These are phyloP conservation scores for Galbula dea DNA, from an alignment of 2,113 vertebrate genomes.

Conservation along the genomic window DNA sequence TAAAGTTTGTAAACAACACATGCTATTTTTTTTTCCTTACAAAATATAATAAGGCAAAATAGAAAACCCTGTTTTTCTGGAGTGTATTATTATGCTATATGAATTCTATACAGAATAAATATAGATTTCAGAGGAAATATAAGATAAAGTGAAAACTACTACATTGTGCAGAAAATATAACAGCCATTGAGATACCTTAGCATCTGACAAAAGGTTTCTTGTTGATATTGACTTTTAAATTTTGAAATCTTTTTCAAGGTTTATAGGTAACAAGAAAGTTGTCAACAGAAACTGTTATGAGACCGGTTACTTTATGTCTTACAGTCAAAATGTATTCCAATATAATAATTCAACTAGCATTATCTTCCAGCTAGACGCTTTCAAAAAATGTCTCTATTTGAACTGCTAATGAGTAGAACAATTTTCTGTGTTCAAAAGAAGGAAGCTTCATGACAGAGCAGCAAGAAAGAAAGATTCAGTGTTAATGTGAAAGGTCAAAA, in stretches of 20 bases:
- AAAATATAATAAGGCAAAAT: neutral
- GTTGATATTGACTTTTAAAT: constrained; percentile 11
- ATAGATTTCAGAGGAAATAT: neutral
- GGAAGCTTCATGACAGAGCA: neutral
- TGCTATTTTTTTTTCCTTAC: neutral
- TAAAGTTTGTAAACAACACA: neutral
- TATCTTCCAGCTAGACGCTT: neutral
- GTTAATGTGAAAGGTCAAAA: constrained; percentile 26
- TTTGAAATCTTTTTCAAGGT: neutral
- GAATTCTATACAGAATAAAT: constrained; percentile 11
- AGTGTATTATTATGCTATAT: neutral
- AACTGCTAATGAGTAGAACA: neutral
- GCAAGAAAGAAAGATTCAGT: neutral
- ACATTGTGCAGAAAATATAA: neutral
- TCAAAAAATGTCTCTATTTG: neutral
- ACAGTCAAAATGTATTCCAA: constrained; percentile 7
- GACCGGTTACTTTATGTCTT: neutral
- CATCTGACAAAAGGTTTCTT: neutral
- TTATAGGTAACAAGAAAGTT: neutral
- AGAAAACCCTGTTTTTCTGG: neutral
- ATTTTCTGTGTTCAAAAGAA: neutral
- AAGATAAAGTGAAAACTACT: constrained; percentile 15
- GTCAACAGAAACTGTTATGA: neutral
- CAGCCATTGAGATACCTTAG: neutral
- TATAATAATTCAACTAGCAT: neutral